Base-by-base conservation (phyloP, 2,888 invertebrate species). In the Lochmaea capreae region DNA sequence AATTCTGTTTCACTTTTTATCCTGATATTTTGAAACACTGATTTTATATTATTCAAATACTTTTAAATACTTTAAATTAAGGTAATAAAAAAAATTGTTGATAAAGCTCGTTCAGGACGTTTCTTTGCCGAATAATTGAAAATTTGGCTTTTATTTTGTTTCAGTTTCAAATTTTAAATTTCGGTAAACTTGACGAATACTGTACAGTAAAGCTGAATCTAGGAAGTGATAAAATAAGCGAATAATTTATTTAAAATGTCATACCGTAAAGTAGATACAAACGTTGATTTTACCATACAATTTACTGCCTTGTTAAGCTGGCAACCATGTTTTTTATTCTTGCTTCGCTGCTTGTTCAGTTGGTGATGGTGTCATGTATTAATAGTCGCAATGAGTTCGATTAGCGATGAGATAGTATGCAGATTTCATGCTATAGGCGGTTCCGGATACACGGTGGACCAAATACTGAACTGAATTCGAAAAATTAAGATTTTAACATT, bases 391-490 rank as follows among this genome's bases (percentile, higher is more conserved):
- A 54, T 18, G 54, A 54, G 54, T 59, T 59, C 33, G 26, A 59
- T 59, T 33, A 59, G 59, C 33, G 9, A 59, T n/a, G 59, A 59
- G 26, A 59, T 59, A 33, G 59, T 59, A 59, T 59, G 59, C 59
- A 59, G 59, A 59, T 59, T 59, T 59, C 59, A 59, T 11, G 59
- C 59, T 59, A 33, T 14, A 59, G 33, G 59, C 59, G 26, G 26
- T 59, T 59, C 59, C 59, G 26, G 59, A 59, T 59, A 59, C 59
- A 59, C 59, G 8, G 59, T 59, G 59, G 59, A 59, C 11, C 59
- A 59, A 59, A 59, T 33, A 54, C 54, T 54, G 3, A 54, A 18
- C 18, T 52, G 52, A 52, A 14, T 52, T n/a, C 5, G 9, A 10
- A 54, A 54, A 18, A 54, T 14, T n/a, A 8, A 49, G n/a, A 49